phyloP scores from a whole-genome alignment of 1,140 invertebrate species.

The Trypoxylus dichotomus region DNA sequence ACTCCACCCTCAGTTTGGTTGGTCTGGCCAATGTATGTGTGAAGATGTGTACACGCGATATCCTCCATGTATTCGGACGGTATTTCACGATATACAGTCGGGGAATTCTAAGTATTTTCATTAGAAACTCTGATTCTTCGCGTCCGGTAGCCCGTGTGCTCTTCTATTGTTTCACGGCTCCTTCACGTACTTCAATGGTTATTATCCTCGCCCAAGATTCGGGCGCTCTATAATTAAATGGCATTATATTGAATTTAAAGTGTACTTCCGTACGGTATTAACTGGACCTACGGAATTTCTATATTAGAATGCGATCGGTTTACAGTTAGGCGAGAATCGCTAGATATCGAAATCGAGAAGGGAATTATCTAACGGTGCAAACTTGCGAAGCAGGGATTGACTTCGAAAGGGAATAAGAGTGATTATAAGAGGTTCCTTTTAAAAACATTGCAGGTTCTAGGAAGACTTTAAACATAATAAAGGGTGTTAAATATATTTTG shows the following conservation, averaged over 20 bases:
- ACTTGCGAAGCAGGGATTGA: too few relatives aligned
- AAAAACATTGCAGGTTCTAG: too few relatives aligned
- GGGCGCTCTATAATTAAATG: conserved; percentile 22
- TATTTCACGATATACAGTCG: conserved; percentile 26
- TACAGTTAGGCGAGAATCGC: neutral
- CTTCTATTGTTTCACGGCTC: conserved; percentile 22
- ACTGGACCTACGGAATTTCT: neutral
- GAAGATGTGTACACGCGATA: neutral
- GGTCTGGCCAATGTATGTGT: neutral
- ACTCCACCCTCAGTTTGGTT: neutral
- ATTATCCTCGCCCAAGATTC: conserved; percentile 6
- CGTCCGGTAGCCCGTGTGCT: conserved; percentile 21
- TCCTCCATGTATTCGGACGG: neutral
- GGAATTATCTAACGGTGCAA: too few relatives aligned
- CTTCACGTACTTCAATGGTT: conserved; percentile 12
- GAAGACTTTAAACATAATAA: too few relatives aligned
- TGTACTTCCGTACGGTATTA: neutral
- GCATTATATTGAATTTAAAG: conserved; percentile 24
- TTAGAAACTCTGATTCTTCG: conserved; percentile 30
- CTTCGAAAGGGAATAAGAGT: too few relatives aligned
- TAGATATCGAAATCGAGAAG: too few relatives aligned
- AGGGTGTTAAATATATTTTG: too few relatives aligned
- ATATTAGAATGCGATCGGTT: neutral
- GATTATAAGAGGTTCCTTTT: too few relatives aligned
- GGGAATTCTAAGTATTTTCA: conserved; percentile 31